Percentiles rank a stretch among this genome's conserved stretches.
Evolutionary conservation across 2,888 invertebrate species (phyloP).

Genomic region (Chirona hameri): DNA sequence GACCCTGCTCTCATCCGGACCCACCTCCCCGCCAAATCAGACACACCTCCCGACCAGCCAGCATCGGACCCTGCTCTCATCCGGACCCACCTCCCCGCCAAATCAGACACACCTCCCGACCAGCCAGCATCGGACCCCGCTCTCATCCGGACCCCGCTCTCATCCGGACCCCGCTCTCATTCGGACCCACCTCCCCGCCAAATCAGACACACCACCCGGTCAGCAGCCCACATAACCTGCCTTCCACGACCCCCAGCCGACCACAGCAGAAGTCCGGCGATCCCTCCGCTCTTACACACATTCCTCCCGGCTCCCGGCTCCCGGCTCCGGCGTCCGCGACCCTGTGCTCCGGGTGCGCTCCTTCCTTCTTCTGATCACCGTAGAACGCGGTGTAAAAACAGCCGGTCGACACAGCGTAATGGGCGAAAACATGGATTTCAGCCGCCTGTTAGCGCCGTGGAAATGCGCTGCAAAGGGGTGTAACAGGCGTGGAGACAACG

Average conservation of each 20-base stretch:
- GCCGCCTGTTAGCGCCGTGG: conserved; percentile 8
- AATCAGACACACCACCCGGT: not conserved
- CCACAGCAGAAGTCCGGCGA: not conserved
- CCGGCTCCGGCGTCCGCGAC: not conserved
- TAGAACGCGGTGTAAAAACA: not conserved
- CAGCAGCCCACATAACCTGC: not conserved
- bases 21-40: too few species aligned
- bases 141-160: too few species aligned
- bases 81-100: too few species aligned
- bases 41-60: not conserved
- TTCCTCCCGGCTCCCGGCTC: not conserved
- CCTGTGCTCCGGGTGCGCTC: not conserved
- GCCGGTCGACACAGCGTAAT: conserved; percentile 1
- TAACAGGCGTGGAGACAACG: conserved; percentile 24
- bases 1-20: too few species aligned
- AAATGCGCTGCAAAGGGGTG: conserved; percentile 3
- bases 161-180: too few species aligned
- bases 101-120: not conserved
- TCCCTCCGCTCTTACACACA: not conserved
- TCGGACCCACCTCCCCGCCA: too few species aligned
- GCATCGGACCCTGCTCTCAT: too few species aligned
- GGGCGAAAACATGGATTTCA: conserved; percentile 27
- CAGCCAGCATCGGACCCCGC: too few species aligned
- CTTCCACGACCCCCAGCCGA: not conserved
- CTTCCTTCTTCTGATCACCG: not conserved